Evolutionary conservation across 2,888 invertebrate genomes (phyloP), one percentile per base, ranked within the genome.

Genomic region (Drosophila putrida): DNA sequence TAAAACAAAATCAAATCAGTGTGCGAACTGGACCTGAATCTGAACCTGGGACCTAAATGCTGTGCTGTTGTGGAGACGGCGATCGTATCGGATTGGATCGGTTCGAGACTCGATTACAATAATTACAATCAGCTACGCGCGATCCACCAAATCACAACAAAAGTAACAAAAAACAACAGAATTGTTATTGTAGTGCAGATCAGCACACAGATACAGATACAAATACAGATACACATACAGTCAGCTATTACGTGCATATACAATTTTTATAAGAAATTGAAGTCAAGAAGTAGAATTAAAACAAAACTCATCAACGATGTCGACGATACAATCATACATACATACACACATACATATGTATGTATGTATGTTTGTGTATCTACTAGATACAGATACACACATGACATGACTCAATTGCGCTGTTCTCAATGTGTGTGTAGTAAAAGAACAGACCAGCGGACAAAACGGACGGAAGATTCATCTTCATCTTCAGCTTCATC

Each of bases 71-170:
- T 36, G 43, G 31, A 50, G 58, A 39, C 46, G 66, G 63, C 61
- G 75, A 83, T 86, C 87, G 87, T 84, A 87, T 87, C 88, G 87
- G 83, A 84, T 84, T 82, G 87, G 78, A 87, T 87, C 88, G 85
- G 87, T 84, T 84, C 87, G 88, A 84, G 90, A 87, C 79, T 90
- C 90, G 90, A 90, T 90, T 91, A 90, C 90, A 91, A 90, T 91
- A 90, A 90, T 90, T 90, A 90, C 88, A 86, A 90, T 91, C 90
- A 77, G 90, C 90, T 90, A 90, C 88, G 90, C 90, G 91, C 87
- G 84, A 85, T 86, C 81, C 83, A 83, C 79, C 81, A 85, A 88
- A 88, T 78, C 77, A 78, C 75, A 81, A 68, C 69, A 82, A 47
- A 50, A 69, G 58, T 66, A 74, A 39, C 58, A 67, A 74, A 39